A percentile compares a stretch with the other conserved stretches of the same genome.
phyloP scores from a whole-genome alignment of 2,888 invertebrate species.

The Auanema sp. region DNA sequence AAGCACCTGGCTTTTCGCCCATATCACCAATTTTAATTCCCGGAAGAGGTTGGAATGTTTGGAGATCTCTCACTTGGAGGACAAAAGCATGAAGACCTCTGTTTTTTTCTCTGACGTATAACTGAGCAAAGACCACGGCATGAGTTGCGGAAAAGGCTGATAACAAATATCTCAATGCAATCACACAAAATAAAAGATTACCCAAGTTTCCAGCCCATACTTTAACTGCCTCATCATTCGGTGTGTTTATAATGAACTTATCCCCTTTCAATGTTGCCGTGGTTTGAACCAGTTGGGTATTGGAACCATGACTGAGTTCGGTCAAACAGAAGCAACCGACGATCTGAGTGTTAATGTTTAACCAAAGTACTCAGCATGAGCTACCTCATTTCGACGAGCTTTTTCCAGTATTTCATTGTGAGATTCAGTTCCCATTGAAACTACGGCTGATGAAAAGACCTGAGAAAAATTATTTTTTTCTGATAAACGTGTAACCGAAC shows the following conservation, averaged over 20 bases:
- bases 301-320: conserved; percentile 87
- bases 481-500: conserved; percentile 9
- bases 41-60: conserved; percentile 66
- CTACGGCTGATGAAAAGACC: conserved; percentile 65
- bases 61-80: conserved; percentile 73
- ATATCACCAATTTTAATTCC: conserved; percentile 87
- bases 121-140: conserved; percentile 83
- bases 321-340: conserved; percentile 84
- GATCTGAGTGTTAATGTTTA: conserved; percentile 66
- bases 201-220: conserved; percentile 84
- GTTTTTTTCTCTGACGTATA: conserved; percentile 68
- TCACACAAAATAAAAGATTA: conserved; percentile 32
- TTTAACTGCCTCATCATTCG: conserved; percentile 79
- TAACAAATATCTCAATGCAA: conserved; percentile 7
- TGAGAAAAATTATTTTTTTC: conserved; percentile 41
- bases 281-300: conserved; percentile 69
- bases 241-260: conserved; percentile 76
- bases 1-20: conserved; percentile 82
- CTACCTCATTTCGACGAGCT: conserved; percentile 26
- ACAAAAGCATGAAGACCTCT: conserved; percentile 86
- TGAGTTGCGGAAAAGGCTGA: conserved; percentile 75
- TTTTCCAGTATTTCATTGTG: conserved; percentile 62
- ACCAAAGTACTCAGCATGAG: neutral
- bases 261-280: conserved; percentile 59
- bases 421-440: conserved; percentile 65